Evolutionary conservation across 2,888 invertebrate species (phyloP).

Genomic region (Himalopsyche tibetana): DNA sequence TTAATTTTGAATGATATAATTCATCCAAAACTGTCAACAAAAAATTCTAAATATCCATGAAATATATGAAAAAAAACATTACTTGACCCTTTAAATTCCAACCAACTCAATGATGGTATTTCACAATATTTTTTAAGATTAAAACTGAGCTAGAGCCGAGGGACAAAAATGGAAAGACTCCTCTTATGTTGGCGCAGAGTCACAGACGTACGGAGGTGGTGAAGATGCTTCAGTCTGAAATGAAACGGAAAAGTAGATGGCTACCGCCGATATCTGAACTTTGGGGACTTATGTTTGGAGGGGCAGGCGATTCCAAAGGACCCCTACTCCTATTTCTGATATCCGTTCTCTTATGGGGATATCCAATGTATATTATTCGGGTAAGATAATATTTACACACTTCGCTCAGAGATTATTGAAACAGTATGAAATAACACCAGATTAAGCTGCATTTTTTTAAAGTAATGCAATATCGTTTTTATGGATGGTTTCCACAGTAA

Average conservation of each 20-base stretch:
- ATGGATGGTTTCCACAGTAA: too few relatives aligned
- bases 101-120: too few relatives aligned
- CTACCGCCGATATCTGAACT: constrained; percentile 92
- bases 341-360: constrained; percentile 92
- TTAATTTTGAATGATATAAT: too few relatives aligned
- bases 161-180: constrained; percentile 95
- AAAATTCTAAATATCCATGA: too few relatives aligned
- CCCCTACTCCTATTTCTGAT: constrained; percentile 90
- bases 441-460: not conserved
- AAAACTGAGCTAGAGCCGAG: constrained; percentile 90
- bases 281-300: constrained; percentile 93
- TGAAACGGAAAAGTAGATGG: constrained; percentile 89
- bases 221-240: constrained; percentile 86
- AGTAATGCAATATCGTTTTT: too few relatives aligned
- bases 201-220: constrained; percentile 92
- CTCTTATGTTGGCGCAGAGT: constrained; percentile 91
- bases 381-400: constrained; percentile 72
- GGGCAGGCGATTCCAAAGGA: constrained; percentile 93
- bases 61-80: too few relatives aligned
- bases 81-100: too few relatives aligned
- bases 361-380: constrained; percentile 94
- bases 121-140: constrained; percentile 75
- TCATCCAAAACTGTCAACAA: too few relatives aligned
- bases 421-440: not conserved
- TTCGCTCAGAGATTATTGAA: too few relatives aligned